phyloP scores from a whole-genome alignment of 2,888 invertebrate genomes.

The Pollenia amentaria region DNA sequence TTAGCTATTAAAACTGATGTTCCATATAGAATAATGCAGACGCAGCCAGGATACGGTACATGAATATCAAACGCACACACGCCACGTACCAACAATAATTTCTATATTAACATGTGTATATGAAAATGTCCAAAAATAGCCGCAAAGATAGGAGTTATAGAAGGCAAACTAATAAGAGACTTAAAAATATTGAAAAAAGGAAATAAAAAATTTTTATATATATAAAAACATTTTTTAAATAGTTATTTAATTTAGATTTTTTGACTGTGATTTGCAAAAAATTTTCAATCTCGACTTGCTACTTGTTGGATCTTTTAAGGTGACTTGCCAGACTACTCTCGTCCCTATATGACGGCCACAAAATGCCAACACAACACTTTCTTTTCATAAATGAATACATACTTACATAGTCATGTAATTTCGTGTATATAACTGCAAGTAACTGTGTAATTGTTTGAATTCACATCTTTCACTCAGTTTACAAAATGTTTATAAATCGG shows the following conservation, averaged over 20 bases:
- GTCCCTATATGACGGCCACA: slow-evolving; percentile 26
- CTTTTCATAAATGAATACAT: slow-evolving; percentile 33
- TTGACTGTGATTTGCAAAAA: too few relatives aligned
- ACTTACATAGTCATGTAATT: not conserved
- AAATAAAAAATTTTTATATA: not conserved
- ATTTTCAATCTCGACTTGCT: not conserved
- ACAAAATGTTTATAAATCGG: slow-evolving; percentile 42
- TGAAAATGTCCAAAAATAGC: slow-evolving; percentile 39
- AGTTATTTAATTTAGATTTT: too few relatives aligned
- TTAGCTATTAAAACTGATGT: slow-evolving; percentile 70
- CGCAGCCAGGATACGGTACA: slow-evolving; percentile 38
- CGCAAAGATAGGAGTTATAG: slow-evolving; percentile 3
- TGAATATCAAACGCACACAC: slow-evolving; percentile 25
- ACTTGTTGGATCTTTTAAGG: not conserved
- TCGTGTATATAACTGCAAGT: slow-evolving; percentile 4
- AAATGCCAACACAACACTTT: slow-evolving; percentile 73
- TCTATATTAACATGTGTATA: slow-evolving; percentile 39
- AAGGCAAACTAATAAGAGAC: not conserved
- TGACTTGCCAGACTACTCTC: not conserved
- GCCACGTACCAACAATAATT: not conserved
- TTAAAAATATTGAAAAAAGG: not conserved
- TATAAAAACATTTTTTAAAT: too few relatives aligned
- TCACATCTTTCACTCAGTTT: slow-evolving; percentile 46
- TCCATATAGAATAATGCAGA: slow-evolving; percentile 57
- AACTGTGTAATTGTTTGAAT: slow-evolving; percentile 26